Base-by-base conservation (phyloP, 2,113 vertebrate genomes). In the Anser brachyrhynchus region DNA sequence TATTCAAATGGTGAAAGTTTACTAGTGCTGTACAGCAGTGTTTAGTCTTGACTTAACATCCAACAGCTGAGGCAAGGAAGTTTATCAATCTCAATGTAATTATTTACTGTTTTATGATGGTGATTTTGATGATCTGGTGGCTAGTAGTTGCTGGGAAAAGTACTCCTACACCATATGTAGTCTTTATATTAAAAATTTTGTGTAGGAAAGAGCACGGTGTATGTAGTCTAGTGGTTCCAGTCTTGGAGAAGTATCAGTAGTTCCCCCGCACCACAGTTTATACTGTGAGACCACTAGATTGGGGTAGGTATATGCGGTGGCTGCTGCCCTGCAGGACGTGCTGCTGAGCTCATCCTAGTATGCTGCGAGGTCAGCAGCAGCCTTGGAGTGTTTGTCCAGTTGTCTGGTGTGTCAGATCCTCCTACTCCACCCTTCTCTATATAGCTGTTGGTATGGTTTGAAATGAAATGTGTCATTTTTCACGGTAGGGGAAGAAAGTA, bases 11-110 rank as follows among this genome's bases (percentile, higher is more conserved):
- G 35, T 87, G 28, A 41, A 94, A 93, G 93, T 96, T 96, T 94
- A 96, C 93, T 84, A 67, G 41, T 73, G 46, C 71, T 76, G 51
- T 82, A 93, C 62, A 87, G 13, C 94, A 95, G 80, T 93, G 92
- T 95, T 97, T 97, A 94, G 91, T 94, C 81, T 95, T 93, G 84
- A 26, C 84, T 92, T 94, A 82, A 71, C 61, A 92, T 97, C 61
- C 64, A 87, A 80, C 70, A 94, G 44, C 87, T 74, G 81, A 88
- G 55, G 22, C 87, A 96, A 81, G 96, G 92, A 96, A 95, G 96
- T 96, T 96, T 97, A 96, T 94, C 89, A 75, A 28, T 85, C 91
- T 91, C 22, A 78, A 1, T 94, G 65, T 96, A 96, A 96, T 95
- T 96, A 96, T 96, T 97, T 96, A 95, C 94, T 72, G 41, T 31